Evolutionary conservation across 2,113 vertebrate genomes (phyloP).

Genomic region (Haemorhous mexicanus): DNA sequence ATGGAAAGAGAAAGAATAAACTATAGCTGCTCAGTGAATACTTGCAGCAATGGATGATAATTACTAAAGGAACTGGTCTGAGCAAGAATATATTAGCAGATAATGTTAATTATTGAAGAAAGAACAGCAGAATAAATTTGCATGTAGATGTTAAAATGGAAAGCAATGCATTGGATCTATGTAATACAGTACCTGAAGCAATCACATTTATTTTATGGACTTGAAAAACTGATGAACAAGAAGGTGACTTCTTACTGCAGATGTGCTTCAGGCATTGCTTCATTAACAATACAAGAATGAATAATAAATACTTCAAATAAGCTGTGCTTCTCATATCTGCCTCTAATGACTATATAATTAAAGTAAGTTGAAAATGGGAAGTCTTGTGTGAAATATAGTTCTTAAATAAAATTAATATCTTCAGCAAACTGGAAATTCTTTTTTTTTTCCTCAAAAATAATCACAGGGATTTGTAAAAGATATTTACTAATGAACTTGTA

Average conservation of each 20-base stretch:
- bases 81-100: slow-evolving; percentile 38
- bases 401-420: slow-evolving; percentile 38
- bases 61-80: slow-evolving; percentile 32
- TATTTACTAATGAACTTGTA: not conserved
- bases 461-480: slow-evolving; percentile 2
- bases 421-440: slow-evolving; percentile 22
- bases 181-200: slow-evolving; percentile 16
- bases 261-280: slow-evolving; percentile 57
- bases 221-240: slow-evolving; percentile 35
- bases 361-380: slow-evolving; percentile 58
- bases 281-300: slow-evolving; percentile 64
- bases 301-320: slow-evolving; percentile 70
- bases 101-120: slow-evolving; percentile 68
- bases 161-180: slow-evolving; percentile 20
- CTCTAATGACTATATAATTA: slow-evolving; percentile 70
- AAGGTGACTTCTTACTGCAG: slow-evolving; percentile 58
- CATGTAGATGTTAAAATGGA: slow-evolving; percentile 41
- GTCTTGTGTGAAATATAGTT: slow-evolving; percentile 62
- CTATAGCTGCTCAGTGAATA: slow-evolving; percentile 22
- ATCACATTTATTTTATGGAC: slow-evolving; percentile 46
- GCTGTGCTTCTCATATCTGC: slow-evolving; percentile 54
- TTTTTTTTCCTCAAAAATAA: slow-evolving; percentile 14
- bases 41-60: slow-evolving; percentile 24
- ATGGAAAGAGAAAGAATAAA: slow-evolving; percentile 11
- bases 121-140: slow-evolving; percentile 65